Base-by-base conservation (phyloP, 2,113 vertebrate species). In the Neodon shergylaensis region DNA sequence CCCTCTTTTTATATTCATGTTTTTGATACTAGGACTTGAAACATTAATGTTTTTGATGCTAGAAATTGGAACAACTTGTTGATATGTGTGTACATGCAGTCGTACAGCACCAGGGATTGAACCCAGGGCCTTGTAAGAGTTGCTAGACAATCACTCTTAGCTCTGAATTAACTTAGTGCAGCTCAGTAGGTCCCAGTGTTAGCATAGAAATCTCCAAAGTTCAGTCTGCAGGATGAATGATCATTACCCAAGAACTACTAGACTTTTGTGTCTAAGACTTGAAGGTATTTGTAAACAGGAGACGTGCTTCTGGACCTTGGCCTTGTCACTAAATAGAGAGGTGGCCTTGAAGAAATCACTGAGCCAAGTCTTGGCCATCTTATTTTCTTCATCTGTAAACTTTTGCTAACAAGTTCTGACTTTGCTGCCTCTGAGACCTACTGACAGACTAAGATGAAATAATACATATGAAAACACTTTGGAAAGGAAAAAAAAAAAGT, bases 261-360 rank as follows among this genome's bases (percentile, higher is more conserved):
- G 93, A 93, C 96, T 96, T 91, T 90, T 89, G 54, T 96, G 95
- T 96, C 86, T 95, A 83, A 95, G 83, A 90, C 95, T 31, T 66
- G n/a, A 96, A 74, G 93, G 92, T 28, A 77, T 89, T 73, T 95
- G 91, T 83, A 96, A 94, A 47, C 42, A 87, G 42, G 16, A 94
- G 91, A 79, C 63, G 83, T 61, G 92, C 33, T 94, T 86, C 73
- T 91, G 89, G 96, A 63, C n/a, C 78, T 68, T 87, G 93, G 86
- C 73, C 81, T 97, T 94, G 86, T 94, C 95, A 95, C 83, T 92
- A 95, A 91, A 44, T 91, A 83, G 33, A 70, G 78, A 33, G 78
- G 73, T 96, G 78, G 97, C 92, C 91, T 97, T 91, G 78, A 86
- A 58, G 44, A 89, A 95, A 95, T 96, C 77, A 95, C 88, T 95